These are phyloP conservation scores for Brenthis daphne DNA, from an alignment of 2,888 invertebrate species.

Conservation along the genomic window DNA sequence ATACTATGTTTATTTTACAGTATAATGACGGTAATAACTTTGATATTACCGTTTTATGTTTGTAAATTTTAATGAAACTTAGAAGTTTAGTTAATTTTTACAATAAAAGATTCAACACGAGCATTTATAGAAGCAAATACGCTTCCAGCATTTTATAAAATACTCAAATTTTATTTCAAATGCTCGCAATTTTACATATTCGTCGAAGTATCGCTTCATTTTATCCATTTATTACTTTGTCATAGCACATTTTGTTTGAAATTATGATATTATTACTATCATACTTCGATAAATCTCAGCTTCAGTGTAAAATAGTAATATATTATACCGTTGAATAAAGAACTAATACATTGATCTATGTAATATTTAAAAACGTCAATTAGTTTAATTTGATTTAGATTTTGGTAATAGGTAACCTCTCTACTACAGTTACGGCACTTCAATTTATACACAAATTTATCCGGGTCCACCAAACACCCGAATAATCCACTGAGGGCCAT, in stretches of 20 bases:
- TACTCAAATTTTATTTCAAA: constrained; percentile 26
- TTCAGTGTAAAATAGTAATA: constrained; percentile 5
- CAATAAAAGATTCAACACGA: too few relatives aligned
- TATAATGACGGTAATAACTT: too few relatives aligned
- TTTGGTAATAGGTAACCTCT: constrained; percentile 50
- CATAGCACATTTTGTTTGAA: constrained; percentile 34
- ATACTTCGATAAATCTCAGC: constrained; percentile 12
- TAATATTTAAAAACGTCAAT: too few relatives aligned
- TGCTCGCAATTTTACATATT: constrained; percentile 27
- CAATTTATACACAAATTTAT: constrained; percentile 76
- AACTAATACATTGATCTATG: too few relatives aligned
- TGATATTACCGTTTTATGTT: too few relatives aligned
- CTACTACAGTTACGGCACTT: constrained; percentile 63
- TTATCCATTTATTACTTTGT: constrained; percentile 33
- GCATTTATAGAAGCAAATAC: background rate
- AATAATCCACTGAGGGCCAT: constrained; percentile 79
- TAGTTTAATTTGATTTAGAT: constrained; percentile 11
- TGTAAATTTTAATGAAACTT: too few relatives aligned
- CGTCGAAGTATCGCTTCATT: constrained; percentile 27
- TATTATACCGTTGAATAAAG: background rate
- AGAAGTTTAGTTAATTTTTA: too few relatives aligned
- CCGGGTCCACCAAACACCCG: constrained; percentile 64
- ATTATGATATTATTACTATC: constrained; percentile 22
- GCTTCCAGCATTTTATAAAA: background rate
- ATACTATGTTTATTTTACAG: too few relatives aligned